Conservation (phyloP, 2,113 vertebrate species). For the Notothenia rossii region DNA sequence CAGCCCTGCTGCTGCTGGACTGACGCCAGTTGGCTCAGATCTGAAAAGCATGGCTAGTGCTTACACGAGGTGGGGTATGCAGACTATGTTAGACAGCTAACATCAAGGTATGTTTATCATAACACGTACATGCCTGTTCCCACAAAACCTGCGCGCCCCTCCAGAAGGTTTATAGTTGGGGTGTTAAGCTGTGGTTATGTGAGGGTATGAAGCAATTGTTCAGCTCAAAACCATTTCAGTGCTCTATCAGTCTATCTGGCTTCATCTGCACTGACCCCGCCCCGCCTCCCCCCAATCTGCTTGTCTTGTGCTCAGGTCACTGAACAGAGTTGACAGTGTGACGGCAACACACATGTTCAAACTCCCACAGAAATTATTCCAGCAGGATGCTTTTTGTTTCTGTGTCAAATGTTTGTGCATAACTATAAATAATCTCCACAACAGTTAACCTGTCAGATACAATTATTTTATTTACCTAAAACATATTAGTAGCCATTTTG, state of each 20-base stretch:
- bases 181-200: constrained; percentile 24
- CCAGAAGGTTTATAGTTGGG: not conserved
- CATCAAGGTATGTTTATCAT: constrained; percentile 56
- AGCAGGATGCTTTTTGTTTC: constrained; percentile 32
- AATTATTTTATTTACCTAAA: not conserved
- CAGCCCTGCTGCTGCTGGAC: constrained; percentile 60
- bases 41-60: constrained; percentile 58
- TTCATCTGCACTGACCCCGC: constrained; percentile 42
- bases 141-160: not conserved
- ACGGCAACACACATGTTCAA: constrained; percentile 55
- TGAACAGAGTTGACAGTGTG: constrained; percentile 41
- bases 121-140: constrained; percentile 18
- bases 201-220: not conserved
- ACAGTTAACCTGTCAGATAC: not conserved
- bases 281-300: constrained; percentile 23
- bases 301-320: constrained; percentile 69
- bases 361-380: constrained; percentile 68
- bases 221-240: constrained; percentile 17
- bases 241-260: constrained; percentile 14
- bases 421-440: constrained; percentile 6
- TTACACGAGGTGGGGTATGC: constrained; percentile 57
- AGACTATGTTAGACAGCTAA: constrained; percentile 51
- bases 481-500: not conserved
- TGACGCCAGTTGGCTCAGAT: constrained; percentile 63
- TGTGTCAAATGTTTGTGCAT: not conserved